Conservation (phyloP, 2,888 invertebrate genomes). For the Temnothorax ravouxi region DNA sequence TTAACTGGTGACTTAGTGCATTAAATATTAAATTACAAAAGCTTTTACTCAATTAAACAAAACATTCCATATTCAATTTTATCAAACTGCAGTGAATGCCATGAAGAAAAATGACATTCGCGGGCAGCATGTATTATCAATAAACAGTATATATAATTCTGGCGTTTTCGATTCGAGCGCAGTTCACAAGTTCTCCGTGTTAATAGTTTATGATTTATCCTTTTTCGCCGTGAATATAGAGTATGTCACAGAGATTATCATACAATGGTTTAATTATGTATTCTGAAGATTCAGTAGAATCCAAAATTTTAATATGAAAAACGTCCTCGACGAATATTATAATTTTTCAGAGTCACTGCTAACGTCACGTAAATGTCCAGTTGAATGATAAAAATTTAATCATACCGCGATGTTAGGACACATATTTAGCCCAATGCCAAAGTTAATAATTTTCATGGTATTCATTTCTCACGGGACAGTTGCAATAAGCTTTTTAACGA, state of each 20-base stretch:
- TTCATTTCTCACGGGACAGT: slow-evolving; percentile 26
- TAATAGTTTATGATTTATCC: neutral
- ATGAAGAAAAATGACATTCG: slow-evolving; percentile 2
- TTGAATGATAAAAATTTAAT: slow-evolving; percentile 33
- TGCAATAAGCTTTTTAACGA: slow-evolving; percentile 76
- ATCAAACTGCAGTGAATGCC: neutral
- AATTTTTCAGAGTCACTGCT: neutral
- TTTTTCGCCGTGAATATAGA: neutral
- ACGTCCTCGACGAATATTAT: neutral
- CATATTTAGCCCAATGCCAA: neutral
- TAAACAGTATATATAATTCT: slow-evolving; percentile 28
- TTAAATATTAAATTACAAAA: slow-evolving; percentile 39
- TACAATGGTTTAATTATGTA: neutral
- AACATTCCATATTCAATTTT: slow-evolving; percentile 31
- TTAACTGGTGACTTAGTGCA: neutral
- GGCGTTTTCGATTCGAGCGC: neutral
- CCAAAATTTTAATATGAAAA: neutral
- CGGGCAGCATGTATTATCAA: neutral
- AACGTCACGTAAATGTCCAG: neutral
- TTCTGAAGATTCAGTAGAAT: neutral
- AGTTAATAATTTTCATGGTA: slow-evolving; percentile 36
- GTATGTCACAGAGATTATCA: neutral
- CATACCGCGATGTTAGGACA: neutral
- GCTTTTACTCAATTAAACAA: slow-evolving; percentile 41
- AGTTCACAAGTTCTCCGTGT: slow-evolving; percentile 7